Evolutionary conservation across 2,888 invertebrate species (phyloP).

Genomic region (Alitta virens): DNA sequence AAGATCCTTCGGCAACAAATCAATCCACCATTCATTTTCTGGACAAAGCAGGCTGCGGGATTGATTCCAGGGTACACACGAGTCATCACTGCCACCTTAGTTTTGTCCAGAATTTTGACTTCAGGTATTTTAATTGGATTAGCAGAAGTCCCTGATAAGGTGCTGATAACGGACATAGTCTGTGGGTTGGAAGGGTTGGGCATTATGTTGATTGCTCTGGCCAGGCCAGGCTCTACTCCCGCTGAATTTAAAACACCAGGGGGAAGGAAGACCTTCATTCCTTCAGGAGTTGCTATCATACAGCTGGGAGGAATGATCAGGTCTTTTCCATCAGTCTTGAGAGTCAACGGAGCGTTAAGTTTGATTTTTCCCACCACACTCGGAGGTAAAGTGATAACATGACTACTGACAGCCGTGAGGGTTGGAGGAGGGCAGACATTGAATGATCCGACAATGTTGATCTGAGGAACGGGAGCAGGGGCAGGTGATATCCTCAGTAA

Average conservation of each 20-base stretch:
- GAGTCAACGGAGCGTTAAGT: slow-evolving; percentile 37
- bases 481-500: not conserved
- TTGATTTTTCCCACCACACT: slow-evolving; percentile 39
- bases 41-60: slow-evolving; percentile 27
- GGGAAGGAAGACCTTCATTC: slow-evolving; percentile 44
- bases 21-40: slow-evolving; percentile 41
- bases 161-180: not conserved
- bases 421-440: too few relatives aligned
- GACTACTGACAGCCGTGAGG: slow-evolving; percentile 22
- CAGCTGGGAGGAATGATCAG: slow-evolving; percentile 46
- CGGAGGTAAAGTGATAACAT: slow-evolving; percentile 44
- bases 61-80: not conserved
- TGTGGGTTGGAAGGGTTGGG: not conserved
- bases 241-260: slow-evolving; percentile 26
- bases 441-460: not conserved
- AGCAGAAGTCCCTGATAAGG: not conserved
- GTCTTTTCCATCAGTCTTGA: slow-evolving; percentile 44
- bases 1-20: slow-evolving; percentile 45
- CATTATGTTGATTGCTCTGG: not conserved
- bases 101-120: not conserved
- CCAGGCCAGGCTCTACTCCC: not conserved
- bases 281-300: slow-evolving; percentile 38
- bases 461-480: not conserved
- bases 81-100: not conserved
- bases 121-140: not conserved